Conservation (phyloP, 2,888 invertebrate species). For the Synergus itoensis region DNA sequence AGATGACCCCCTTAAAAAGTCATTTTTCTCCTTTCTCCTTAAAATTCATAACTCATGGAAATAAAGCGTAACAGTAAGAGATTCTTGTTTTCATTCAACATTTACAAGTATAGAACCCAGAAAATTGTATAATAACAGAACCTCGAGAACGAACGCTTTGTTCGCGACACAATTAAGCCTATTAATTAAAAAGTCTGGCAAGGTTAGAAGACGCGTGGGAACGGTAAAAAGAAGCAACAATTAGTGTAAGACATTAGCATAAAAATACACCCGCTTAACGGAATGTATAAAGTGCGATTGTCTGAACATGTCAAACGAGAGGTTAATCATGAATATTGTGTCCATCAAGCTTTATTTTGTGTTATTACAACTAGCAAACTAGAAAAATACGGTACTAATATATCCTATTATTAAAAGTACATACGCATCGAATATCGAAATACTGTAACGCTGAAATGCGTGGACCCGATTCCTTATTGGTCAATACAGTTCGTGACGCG, state of each 20-base stretch:
- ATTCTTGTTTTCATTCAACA: neutral
- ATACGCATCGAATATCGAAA: no score
- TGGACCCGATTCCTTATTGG: no score
- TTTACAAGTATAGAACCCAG: neutral
- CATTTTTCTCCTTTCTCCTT: no score
- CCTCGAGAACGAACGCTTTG: slow-evolving; percentile 3
- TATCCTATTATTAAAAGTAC: no score
- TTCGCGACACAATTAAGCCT: slow-evolving; percentile 30
- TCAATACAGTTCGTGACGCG: no score
- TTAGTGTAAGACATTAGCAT: slow-evolving; percentile 35
- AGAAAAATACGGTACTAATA: no score
- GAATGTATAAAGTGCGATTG: slow-evolving; percentile 10
- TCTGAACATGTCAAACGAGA: neutral
- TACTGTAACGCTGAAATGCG: no score
- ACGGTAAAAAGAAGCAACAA: slow-evolving; percentile 13
- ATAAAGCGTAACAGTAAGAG: neutral
- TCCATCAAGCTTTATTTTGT: neutral
- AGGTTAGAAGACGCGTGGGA: slow-evolving; percentile 13
- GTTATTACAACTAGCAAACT: no score
- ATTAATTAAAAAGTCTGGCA: slow-evolving; percentile 37
- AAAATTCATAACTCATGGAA: no score
- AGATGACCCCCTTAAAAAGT: no score
- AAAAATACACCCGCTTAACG: slow-evolving; percentile 37
- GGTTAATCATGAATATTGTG: neutral
- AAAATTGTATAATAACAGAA: slow-evolving; percentile 24